Percentiles rank a stretch among this genome's conserved stretches.
Conservation (phyloP, 2,113 vertebrate genomes). For the Phyllopteryx taeniolatus region DNA sequence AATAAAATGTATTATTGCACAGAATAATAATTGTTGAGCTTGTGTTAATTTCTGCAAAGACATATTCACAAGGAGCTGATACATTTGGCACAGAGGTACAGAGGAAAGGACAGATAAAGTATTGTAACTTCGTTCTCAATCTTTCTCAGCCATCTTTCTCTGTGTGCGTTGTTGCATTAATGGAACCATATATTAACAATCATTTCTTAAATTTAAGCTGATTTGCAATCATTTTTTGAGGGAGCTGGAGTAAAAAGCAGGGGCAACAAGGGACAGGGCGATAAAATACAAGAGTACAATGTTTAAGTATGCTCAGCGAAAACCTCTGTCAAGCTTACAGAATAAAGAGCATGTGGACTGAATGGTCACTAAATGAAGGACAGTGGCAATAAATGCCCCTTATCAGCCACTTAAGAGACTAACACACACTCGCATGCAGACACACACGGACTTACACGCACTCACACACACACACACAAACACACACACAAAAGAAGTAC, state of each 20-base stretch:
- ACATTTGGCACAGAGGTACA: constrained; percentile 6
- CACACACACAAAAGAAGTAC: not conserved
- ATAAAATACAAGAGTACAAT: constrained; percentile 11
- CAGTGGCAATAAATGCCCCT: constrained; percentile 11
- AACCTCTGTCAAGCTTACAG: constrained; percentile 12
- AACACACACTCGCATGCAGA: not conserved
- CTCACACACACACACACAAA: not conserved
- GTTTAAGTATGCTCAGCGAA: constrained; percentile 25
- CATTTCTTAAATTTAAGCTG: not conserved
- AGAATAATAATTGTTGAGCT: constrained; percentile 47
- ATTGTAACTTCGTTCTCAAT: not conserved
- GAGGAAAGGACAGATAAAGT: constrained; percentile 25
- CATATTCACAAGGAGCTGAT: constrained; percentile 29
- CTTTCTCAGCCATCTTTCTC: not conserved
- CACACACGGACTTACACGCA: constrained; percentile 5
- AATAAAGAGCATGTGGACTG: constrained; percentile 18
- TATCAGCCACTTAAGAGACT: not conserved
- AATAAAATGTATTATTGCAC: constrained; percentile 26
- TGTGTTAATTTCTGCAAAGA: constrained; percentile 28
- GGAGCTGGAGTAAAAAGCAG: not conserved
- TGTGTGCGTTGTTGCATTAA: not conserved
- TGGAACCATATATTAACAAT: not conserved
- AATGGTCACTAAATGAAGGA: constrained; percentile 27
- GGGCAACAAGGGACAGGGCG: not conserved
- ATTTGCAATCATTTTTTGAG: not conserved